Conservation (phyloP, 2,888 invertebrate genomes). For the Barypeithes pellucidus region DNA sequence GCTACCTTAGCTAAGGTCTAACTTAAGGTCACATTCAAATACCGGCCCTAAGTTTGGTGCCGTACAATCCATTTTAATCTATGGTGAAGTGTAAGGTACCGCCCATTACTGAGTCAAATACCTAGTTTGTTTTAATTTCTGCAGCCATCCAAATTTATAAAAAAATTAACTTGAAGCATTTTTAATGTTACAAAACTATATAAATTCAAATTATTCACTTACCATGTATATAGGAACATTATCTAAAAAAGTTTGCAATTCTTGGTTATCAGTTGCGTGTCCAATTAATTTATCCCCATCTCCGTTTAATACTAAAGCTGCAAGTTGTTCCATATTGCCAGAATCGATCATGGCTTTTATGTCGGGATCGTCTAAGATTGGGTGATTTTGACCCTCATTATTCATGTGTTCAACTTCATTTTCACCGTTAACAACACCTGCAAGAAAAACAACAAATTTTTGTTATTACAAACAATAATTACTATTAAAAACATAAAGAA, state of each 20-base stretch:
- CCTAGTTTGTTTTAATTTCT: no score
- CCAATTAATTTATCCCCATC: conserved; percentile 86
- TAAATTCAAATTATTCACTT: no score
- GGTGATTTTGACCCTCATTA: conserved; percentile 70
- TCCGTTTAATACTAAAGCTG: conserved; percentile 90
- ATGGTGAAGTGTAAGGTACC: no score
- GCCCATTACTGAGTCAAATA: no score
- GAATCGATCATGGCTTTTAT: conserved; percentile 79
- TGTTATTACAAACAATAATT: not conserved
- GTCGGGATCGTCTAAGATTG: conserved; percentile 75
- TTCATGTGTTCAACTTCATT: conserved; percentile 70
- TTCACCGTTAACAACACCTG: conserved; percentile 67
- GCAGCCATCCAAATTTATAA: no score
- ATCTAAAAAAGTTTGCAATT: conserved; percentile 89
- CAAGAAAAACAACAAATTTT: conserved; percentile 4
- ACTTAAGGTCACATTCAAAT: no score
- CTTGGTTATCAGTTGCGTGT: conserved; percentile 80
- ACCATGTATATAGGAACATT: conserved; percentile 93
- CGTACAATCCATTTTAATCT: no score
- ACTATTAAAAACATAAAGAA: no score
- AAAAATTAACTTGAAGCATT: no score
- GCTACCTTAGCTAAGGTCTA: no score
- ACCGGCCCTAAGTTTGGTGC: no score
- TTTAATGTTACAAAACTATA: no score
- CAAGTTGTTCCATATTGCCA: conserved; percentile 92